These are phyloP conservation scores for Anseranas semipalmata DNA, from an alignment of 2,113 vertebrate genomes.

Conservation along the genomic window DNA sequence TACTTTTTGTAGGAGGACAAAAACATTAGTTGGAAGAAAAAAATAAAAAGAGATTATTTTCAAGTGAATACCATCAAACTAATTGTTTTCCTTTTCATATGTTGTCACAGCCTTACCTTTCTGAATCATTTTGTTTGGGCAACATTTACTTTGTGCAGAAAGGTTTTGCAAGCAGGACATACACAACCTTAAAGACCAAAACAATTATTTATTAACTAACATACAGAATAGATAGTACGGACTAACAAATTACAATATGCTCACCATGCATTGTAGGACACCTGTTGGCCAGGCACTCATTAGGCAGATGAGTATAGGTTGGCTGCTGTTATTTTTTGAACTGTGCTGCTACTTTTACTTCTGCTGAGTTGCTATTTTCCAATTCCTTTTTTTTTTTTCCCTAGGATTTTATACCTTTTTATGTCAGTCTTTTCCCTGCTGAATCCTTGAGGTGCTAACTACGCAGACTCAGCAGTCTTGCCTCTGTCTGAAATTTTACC, in stretches of 20 bases:
- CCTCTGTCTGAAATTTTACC: neutral
- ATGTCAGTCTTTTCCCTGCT: neutral
- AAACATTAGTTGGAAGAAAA: neutral
- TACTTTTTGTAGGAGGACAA: neutral
- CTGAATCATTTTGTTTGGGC: neutral
- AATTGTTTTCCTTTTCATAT: neutral
- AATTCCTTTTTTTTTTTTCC: neutral
- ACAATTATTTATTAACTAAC: neutral
- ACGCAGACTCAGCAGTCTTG: neutral
- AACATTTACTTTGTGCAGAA: neutral
- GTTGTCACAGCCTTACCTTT: neutral
- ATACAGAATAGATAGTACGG: fast-evolving
- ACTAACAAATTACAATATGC: neutral
- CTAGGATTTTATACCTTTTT: neutral
- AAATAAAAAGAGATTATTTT: neutral
- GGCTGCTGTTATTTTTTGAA: neutral
- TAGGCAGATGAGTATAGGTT: neutral
- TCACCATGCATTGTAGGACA: neutral
- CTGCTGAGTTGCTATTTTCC: neutral
- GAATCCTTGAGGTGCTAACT: neutral
- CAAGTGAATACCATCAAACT: neutral
- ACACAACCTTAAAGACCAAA: neutral
- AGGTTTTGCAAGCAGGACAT: neutral
- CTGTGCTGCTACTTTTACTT: neutral
- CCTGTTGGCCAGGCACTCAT: neutral